Base-by-base conservation (phyloP, 2,113 vertebrate species). In the Pseudorasbora parva region DNA sequence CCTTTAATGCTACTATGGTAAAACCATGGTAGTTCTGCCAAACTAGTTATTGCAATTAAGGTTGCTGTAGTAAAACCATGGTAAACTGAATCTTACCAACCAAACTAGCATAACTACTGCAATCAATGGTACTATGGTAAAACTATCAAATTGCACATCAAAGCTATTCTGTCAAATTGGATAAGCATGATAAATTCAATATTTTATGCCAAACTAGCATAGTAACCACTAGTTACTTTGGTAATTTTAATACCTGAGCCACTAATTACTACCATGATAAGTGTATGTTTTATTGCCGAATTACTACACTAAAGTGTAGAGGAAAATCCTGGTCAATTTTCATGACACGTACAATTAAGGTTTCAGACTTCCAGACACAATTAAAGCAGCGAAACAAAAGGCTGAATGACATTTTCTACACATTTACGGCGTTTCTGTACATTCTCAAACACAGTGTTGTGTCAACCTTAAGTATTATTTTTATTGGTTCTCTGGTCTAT, bases 351-450 rank as follows among this genome's bases (percentile, higher is more conserved):
- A 30, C 33, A 64, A 64, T 64, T 64, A 4, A 62, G 30, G 25
- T 30, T 17, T 30, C 25, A 64, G 56, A 59, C 10, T 12, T 33
- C 27, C 37, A 37, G 37, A 15, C 15, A 15, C 15, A 66, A 4
- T 66, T 19, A 19, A 33, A 33, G 14, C 15, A 37, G 33, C 15
- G 17, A 41, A n/a, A 4, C 41, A 43, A 41, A n/a, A 43, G 19
- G 12, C 43, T 25, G 45, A 82, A 81, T 56, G 82, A 86, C 54
- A n/a, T 68, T 68, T 68, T 68, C 33, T 68, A 4, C 1, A 78
- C 79, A 88, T 84, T 87, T 88, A 87, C 85, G 84, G 62, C 64
- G 56, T 69, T 89, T 90, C 78, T 82, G 86, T 83, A 76, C 54
- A 71, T 57, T 51, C 4, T 56, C 43, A 47, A 14, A 30, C 45